These are phyloP conservation scores for Dipodomys spectabilis DNA, from an alignment of 2,113 vertebrate genomes.

Conservation along the genomic window DNA sequence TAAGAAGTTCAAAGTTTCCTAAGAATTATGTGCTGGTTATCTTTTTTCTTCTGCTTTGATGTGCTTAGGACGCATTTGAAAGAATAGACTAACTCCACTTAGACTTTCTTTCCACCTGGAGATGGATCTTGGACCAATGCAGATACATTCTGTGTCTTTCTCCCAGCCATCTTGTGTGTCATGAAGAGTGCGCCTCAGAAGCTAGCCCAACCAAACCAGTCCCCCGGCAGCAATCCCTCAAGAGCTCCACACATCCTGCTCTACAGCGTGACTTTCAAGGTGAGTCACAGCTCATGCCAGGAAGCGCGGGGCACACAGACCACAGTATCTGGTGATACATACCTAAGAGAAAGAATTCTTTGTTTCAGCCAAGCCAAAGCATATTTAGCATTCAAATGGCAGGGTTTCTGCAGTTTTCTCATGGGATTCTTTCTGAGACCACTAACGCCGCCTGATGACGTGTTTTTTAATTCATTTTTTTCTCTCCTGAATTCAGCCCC, in stretches of 20 bases:
- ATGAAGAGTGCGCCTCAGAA: not conserved
- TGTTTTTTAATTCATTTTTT: not conserved
- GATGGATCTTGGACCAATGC: not conserved
- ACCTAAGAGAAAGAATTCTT: not conserved
- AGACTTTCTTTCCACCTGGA: not conserved
- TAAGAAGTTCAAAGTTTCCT: conserved; percentile 40
- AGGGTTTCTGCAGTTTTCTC: not conserved
- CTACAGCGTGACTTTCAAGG: not conserved
- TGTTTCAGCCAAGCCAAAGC: not conserved
- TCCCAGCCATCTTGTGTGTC: not conserved
- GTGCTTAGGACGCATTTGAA: not conserved
- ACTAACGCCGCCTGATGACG: too few relatives aligned
- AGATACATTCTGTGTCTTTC: not conserved
- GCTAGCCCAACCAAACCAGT: not conserved
- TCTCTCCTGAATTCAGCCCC: not conserved
- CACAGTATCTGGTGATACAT: not conserved
- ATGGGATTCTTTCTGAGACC: not conserved
- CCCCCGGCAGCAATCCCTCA: not conserved
- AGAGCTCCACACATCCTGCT: not conserved
- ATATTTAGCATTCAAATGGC: not conserved
- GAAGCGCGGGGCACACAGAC: not conserved
- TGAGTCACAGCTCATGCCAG: too few relatives aligned
- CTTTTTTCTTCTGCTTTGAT: not conserved
- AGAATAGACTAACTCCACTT: too few relatives aligned
- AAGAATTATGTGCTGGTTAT: not conserved